Evolutionary conservation across 2,797 vertebrate genomes (phyloP), one percentile per base, ranked within the genome.

Genomic region (Semotilus atromaculatus): DNA sequence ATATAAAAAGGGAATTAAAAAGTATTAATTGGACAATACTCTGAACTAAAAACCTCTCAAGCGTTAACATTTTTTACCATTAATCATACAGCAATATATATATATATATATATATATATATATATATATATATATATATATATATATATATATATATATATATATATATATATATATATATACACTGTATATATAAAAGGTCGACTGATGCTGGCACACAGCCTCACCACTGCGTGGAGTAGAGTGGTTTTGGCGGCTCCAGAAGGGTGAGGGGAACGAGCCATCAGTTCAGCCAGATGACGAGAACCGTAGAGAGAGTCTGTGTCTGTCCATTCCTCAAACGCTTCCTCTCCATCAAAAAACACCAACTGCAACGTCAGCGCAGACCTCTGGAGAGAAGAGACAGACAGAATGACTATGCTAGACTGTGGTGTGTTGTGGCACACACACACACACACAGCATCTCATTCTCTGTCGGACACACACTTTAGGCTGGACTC

Each of bases 241-340:
- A 91, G 80, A 66, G 89, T 97, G 92, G 88, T 86, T 79, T 90
- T 92, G 0, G 92, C 83, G 75, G 92, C 86, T 16, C 90, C 93
- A 0, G 90, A 83, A 0, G 93, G 94, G 70, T 97, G 96, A 0
- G 92, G 91, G 0, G 92, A 92, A 34, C 81, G 87, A 0, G 94
- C 94, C 97, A 99, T 96, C 11, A 90, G 94, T 38, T 95, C 92
- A 0, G 97, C 97, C 85, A 98, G 91, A 91, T 99, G 97, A 3
- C 96, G 96, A 2, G 98, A 97, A 8, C 98, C 97, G 0, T 99
- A 99, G 34, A 99, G 93, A 0, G 97, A 99, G 85, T 99, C 97
- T 0, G 91, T 93, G 82, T 84, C 92, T 0, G 96, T 97, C 97
- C 98, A 99, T 13, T 96, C 94, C 79, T 92, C 94, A 10, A 99